Base-by-base conservation (phyloP, 2,797 vertebrate species). In the Acanthornis magna region DNA sequence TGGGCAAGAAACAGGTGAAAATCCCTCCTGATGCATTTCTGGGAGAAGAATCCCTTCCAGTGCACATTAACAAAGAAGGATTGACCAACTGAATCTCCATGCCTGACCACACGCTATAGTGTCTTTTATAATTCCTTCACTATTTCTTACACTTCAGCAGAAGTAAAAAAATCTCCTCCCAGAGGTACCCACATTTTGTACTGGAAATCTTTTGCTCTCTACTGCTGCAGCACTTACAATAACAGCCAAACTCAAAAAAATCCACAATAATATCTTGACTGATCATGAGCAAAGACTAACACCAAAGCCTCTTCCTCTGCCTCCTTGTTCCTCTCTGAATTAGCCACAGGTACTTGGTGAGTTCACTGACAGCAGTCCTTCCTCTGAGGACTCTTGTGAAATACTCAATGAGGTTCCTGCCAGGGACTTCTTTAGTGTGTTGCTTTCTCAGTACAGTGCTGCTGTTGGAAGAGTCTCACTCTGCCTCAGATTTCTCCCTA, bases 21-120 rank as follows among this genome's bases (percentile, higher is more conserved):
- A 88, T 15, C 2, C 1, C 1, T 89, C 3, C 16, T 36, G 8
- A 43, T 27, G 9, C 6, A 18, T 36, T 43, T 17, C 19, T 63
- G 29, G 19, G 16, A 76, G 29, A 53, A 63, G 32, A 73, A 57
- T 27, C 10, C 5, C 9, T 91, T 68, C 23, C 21, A 57, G 4
- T 5, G 29, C 6, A 45, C 16, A 16, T 19, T 23, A 72, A 79
- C 7, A 73, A 85, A 62, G 61, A 76, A 81, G 10, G 9, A 45
- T 1, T 47, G 14, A 61, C 11, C 16, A 54, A n/a, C 1, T 0
- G 1, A 57, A 58, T 20, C 17, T 36, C 21, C 7, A 16, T 6
- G 10, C 3, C 27, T 57, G 13, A 18, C 9, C 14, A 43, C 13
- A 48, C 10, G 21, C 1, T 11, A 29, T 2, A 68, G 7, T 16